Percentiles rank a stretch among this genome's conserved stretches.
These are phyloP conservation scores for Prietella phreatophila DNA, from an alignment of 2,113 vertebrate species.

Conservation along the genomic window DNA sequence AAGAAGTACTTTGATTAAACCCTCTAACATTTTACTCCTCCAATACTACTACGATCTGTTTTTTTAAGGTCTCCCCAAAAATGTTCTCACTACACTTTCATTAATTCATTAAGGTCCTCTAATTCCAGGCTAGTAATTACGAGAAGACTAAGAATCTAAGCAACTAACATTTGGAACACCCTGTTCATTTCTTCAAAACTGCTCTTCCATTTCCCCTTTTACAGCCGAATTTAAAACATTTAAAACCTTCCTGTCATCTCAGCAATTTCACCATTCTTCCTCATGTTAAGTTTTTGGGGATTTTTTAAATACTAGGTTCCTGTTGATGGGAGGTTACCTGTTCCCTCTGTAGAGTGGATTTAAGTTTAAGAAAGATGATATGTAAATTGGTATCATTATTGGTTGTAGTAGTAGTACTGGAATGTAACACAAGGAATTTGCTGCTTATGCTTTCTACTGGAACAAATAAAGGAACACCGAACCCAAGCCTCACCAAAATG, in stretches of 20 bases:
- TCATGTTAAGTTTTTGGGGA: not conserved
- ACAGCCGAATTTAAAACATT: not conserved
- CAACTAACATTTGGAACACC: not conserved
- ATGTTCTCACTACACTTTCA: not conserved
- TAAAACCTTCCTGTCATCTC: not conserved
- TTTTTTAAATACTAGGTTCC: not conserved
- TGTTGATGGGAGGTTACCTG: not conserved
- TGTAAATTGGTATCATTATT: not conserved
- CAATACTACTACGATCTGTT: not conserved
- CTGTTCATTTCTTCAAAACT: not conserved
- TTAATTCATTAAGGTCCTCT: not conserved
- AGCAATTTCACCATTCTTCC: not conserved
- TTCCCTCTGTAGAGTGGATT: not conserved
- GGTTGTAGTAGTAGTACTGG: not conserved
- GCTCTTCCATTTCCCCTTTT: not conserved
- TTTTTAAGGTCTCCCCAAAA: not conserved
- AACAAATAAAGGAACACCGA: not conserved
- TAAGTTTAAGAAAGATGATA: not conserved
- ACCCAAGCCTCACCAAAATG: conserved; percentile 80
- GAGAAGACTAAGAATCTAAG: not conserved
- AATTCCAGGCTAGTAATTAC: not conserved
- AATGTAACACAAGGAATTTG: not conserved
- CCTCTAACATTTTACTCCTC: not conserved
- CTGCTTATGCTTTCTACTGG: not conserved
- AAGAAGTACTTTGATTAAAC: not conserved